Evolutionary conservation across 2,888 invertebrate genomes (phyloP), one percentile per base, ranked within the genome.

Genomic region (Sipha maydis): DNA sequence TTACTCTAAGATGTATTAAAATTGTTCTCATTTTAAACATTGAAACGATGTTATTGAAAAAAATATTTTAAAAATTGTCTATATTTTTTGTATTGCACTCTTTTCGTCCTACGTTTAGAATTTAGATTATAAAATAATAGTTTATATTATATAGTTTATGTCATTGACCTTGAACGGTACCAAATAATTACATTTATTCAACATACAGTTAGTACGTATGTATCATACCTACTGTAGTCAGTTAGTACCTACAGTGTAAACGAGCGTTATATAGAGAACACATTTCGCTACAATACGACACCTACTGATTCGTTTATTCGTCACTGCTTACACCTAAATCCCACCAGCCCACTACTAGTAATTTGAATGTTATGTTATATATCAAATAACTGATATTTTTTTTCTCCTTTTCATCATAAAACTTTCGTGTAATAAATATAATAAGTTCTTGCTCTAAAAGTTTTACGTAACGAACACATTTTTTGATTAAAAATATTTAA

Each of bases 131-230:
- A 41, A 25, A 69, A 48, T 5, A 82, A 38, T 41, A 41, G 61
- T 21, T 61, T 3, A 25, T 7, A 61, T 19, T 41, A 41, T 41
- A 41, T 69, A 21, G n/a, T 80, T n/a, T 31, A 48, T 54, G 83
- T 71, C 83, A 71, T 31, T 83, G 83, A 83, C 83, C 83, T 54
- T 25, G 71, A 83, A 54, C 69, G 71, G 48, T 31, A 71, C 25
- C 3, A 83, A 83, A 83, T 71, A 69, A 82, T 82, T 48, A 82
- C 69, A 69, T 28, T 69, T 48, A 69, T 82, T 69, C 69, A 69
- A 82, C 82, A 69, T 34, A 21, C 69, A 41, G 19, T 82, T 71
- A 71, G 11, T 3, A 73, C 34, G 8, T 73, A 73, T 31, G 7
- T 9, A 25, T 5, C 4, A 28, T 34, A 11, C 31, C 67, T 3